Evolutionary conservation across 2,888 invertebrate species (phyloP).

Genomic region (Plagodis dolabraria): DNA sequence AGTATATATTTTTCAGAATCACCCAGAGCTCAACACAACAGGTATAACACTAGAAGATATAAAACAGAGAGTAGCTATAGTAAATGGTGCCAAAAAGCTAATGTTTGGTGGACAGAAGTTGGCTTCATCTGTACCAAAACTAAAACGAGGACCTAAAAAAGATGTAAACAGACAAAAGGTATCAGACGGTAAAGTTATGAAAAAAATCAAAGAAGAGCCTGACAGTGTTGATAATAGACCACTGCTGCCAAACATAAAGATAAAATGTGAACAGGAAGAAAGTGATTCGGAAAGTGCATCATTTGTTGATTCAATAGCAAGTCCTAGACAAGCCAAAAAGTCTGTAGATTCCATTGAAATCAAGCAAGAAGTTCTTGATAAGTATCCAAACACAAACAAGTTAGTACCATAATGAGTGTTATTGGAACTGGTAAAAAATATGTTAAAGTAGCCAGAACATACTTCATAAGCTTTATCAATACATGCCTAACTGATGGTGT

Average conservation of each 20-base stretch:
- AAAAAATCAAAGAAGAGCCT: slow-evolving; percentile 68
- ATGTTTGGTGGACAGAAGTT: slow-evolving; percentile 76
- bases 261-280: slow-evolving; percentile 73
- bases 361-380: slow-evolving; percentile 70
- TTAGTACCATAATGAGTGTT: slow-evolving; percentile 45
- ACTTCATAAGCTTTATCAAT: no score
- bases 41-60: slow-evolving; percentile 89
- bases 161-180: slow-evolving; percentile 58
- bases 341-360: slow-evolving; percentile 62
- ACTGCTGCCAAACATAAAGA: slow-evolving; percentile 72
- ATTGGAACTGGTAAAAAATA: not conserved
- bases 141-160: slow-evolving; percentile 66
- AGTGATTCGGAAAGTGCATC: slow-evolving; percentile 81
- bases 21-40: slow-evolving; percentile 90
- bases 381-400: slow-evolving; percentile 58
- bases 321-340: slow-evolving; percentile 74
- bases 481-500: no score
- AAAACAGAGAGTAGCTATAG: slow-evolving; percentile 80
- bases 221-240: slow-evolving; percentile 66
- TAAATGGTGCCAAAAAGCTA: slow-evolving; percentile 80
- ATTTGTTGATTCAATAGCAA: slow-evolving; percentile 71
- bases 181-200: slow-evolving; percentile 52
- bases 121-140: slow-evolving; percentile 61
- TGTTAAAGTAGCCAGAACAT: not conserved
- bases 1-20: slow-evolving; percentile 76